Conservation (phyloP, 2,888 invertebrate genomes). For the Phaonia tiefii region DNA sequence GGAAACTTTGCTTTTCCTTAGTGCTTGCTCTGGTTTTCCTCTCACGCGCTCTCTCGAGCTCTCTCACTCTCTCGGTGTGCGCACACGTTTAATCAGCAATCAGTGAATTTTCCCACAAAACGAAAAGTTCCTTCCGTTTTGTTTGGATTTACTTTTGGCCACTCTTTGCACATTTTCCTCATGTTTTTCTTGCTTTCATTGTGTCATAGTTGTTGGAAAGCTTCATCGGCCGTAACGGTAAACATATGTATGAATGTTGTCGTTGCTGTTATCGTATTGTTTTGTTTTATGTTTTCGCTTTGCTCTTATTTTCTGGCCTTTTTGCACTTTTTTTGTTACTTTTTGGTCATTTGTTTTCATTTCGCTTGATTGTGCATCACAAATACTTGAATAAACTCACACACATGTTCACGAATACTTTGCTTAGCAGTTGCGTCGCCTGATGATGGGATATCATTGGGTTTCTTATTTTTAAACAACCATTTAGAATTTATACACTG, state of each 20-base stretch:
- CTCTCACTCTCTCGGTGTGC: slow-evolving; percentile 45
- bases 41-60: slow-evolving; percentile 43
- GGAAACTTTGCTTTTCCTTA: slow-evolving; percentile 58
- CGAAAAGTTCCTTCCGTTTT: slow-evolving; percentile 58
- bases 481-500: too few species aligned
- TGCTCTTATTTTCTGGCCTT: slow-evolving; percentile 44
- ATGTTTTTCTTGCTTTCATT: neutral
- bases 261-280: slow-evolving; percentile 8
- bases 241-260: neutral
- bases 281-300: slow-evolving; percentile 15
- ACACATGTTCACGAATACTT: slow-evolving; percentile 15
- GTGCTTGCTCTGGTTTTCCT: slow-evolving; percentile 56
- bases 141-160: slow-evolving; percentile 59
- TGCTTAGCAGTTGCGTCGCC: neutral
- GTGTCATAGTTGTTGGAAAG: slow-evolving; percentile 28
- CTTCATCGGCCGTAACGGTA: slow-evolving; percentile 6
- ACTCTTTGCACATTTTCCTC: slow-evolving; percentile 30
- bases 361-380: slow-evolving; percentile 42
- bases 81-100: slow-evolving; percentile 31
- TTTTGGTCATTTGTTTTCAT: slow-evolving; percentile 31
- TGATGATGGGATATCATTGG: neutral
- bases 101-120: slow-evolving; percentile 34
- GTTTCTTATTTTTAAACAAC: too few species aligned
- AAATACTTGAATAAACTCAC: slow-evolving; percentile 24
- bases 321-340: slow-evolving; percentile 27